These are phyloP conservation scores for Thunnus maccoyii DNA, from an alignment of 2,113 vertebrate genomes.

Conservation along the genomic window DNA sequence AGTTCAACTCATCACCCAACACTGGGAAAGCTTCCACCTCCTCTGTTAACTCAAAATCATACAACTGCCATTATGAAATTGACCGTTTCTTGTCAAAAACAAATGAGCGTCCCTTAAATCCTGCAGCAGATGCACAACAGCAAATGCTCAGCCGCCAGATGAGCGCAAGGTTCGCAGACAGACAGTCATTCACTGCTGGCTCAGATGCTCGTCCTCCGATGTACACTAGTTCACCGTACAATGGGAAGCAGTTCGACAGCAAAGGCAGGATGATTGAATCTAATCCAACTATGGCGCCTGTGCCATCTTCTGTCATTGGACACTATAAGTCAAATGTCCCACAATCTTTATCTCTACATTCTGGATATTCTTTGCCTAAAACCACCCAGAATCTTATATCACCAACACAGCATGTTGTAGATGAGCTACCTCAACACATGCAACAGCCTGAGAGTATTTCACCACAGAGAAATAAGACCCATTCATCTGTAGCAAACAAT, in stretches of 20 bases:
- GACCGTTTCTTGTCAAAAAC: not conserved
- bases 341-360: not conserved
- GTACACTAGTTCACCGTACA: not conserved
- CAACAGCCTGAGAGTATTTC: not conserved
- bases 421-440: not conserved
- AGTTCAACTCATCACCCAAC: not conserved
- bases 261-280: not conserved
- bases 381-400: not conserved
- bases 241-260: not conserved
- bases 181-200: not conserved
- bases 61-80: not conserved
- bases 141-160: not conserved
- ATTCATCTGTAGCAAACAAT: not conserved
- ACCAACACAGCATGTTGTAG: not conserved
- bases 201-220: not conserved
- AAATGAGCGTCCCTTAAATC: not conserved
- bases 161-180: not conserved
- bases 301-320: not conserved
- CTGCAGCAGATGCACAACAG: not conserved
- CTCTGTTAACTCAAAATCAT: not conserved
- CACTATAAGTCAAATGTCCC: not conserved
- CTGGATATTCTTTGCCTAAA: not conserved
- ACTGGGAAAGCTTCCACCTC: not conserved
- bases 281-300: constrained; percentile 14
- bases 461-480: not conserved